Evolutionary conservation across 2,888 invertebrate genomes (phyloP), one percentile per base, ranked within the genome.

Genomic region (Eumacrocentrus americanus): DNA sequence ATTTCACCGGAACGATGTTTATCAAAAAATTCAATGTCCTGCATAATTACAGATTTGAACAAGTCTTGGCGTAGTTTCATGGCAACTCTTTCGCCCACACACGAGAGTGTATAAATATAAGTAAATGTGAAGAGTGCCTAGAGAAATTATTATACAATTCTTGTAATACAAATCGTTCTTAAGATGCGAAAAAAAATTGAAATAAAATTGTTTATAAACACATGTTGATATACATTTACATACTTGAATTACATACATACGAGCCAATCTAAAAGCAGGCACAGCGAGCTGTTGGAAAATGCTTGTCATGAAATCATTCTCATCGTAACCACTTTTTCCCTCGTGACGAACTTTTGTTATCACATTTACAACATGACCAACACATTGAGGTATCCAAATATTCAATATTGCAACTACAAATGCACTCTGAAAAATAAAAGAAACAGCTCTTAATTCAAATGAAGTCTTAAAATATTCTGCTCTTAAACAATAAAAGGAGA

Each of bases 1-100:
- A 98, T 86, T 81, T 97, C 97, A 0, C 97, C 97, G 0, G 95
- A 95, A 72, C 94, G 88, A 77, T 94, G 91, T 68, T 85, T 84
- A 80, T 98, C 97, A 81, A 95, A 98, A 81, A 98, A 98, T 6
- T 88, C 85, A 75, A 97, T 89, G 71, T 98, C 94, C 80, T 97
- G 95, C 64, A 86, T 84, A 6, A 97, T 82, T 55, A 97, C 89
- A 2, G 93, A 90, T 56, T 86, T 83, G 82, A 96, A 97, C 20
- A 97, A 83, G 68, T 91, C 89, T 63, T 87, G 88, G 61, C 93
- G 89, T 83, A 98, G 86, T 60, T 89, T 86, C 7, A 87, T 85
- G 0, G 96, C 95, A 61, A 97, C 88, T 71, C 88, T 86, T 81
- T 98, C 98, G 0, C 98, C 98, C 46, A 96, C 88, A 75, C 91